Conservation (phyloP, 2,113 vertebrate genomes). For the Trochalopteron elliotii region DNA sequence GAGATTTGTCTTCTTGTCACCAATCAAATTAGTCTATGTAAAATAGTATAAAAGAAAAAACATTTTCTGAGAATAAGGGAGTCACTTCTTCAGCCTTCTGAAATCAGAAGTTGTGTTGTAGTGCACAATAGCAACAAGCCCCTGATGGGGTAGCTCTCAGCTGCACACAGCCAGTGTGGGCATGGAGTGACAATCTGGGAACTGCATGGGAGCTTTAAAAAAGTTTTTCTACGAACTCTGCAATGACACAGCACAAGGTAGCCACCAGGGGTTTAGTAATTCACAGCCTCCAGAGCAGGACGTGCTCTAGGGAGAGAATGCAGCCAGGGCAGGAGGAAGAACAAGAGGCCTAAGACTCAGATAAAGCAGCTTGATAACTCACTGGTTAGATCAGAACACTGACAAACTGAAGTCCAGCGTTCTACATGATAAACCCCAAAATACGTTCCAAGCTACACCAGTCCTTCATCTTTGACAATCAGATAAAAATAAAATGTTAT, state of each 20-base stretch:
- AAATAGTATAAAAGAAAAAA: too few species aligned
- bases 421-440: neutral
- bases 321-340: neutral
- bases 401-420: neutral
- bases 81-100: too few species aligned
- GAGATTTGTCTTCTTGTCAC: too few species aligned
- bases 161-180: rapidly evolving
- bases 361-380: neutral
- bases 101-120: too few species aligned
- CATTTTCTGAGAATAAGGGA: too few species aligned
- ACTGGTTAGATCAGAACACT: neutral
- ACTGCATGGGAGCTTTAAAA: rapidly evolving
- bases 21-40: too few species aligned
- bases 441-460: neutral
- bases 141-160: neutral
- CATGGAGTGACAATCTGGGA: rapidly evolving
- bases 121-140: neutral
- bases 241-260: neutral
- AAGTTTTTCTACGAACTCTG: neutral
- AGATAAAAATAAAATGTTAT: neutral
- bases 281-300: neutral
- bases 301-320: rapidly evolving
- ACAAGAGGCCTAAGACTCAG: neutral
- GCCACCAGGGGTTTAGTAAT: neutral
- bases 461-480: neutral